These are phyloP conservation scores for Philopotamus ludificatus DNA, from an alignment of 1,140 invertebrate genomes.

Conservation along the genomic window DNA sequence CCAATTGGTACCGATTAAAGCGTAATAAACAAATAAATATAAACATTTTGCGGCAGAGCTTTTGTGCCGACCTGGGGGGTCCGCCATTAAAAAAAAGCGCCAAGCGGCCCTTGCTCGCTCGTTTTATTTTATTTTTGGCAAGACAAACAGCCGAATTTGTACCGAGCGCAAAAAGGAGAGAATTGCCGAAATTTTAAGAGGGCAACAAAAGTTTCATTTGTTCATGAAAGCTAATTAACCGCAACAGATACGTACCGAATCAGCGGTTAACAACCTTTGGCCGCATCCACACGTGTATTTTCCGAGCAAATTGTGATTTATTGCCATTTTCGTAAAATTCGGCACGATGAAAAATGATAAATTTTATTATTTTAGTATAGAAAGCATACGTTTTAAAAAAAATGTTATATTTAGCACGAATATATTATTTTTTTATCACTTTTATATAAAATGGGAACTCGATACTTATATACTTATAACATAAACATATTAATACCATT, in stretches of 20 bases:
- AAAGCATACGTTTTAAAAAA: no score
- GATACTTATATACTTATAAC: no score
- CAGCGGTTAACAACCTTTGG: background rate
- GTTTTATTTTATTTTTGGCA: slow-evolving; percentile 7
- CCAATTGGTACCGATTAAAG: slow-evolving; percentile 8
- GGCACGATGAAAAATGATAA: no score
- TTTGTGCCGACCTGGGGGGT: background rate
- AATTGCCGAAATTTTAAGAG: background rate
- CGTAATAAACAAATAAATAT: slow-evolving; percentile 14
- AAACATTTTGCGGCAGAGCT: slow-evolving; percentile 15
- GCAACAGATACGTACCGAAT: background rate
- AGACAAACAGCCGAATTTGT: background rate
- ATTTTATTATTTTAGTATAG: no score
- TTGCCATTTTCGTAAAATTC: no score
- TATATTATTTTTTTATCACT: no score
- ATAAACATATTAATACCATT: no score
- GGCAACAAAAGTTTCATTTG: background rate
- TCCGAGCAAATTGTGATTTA: no score
- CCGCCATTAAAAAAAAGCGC: slow-evolving; percentile 1
- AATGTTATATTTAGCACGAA: no score
- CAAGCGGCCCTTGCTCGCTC: slow-evolving; percentile 5
- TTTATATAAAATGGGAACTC: no score
- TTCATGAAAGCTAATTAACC: background rate
- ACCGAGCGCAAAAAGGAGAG: background rate
- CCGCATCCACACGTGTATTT: no score